Evolutionary conservation across 2,113 vertebrate genomes (phyloP).

Genomic region (Leuciscus idus): DNA sequence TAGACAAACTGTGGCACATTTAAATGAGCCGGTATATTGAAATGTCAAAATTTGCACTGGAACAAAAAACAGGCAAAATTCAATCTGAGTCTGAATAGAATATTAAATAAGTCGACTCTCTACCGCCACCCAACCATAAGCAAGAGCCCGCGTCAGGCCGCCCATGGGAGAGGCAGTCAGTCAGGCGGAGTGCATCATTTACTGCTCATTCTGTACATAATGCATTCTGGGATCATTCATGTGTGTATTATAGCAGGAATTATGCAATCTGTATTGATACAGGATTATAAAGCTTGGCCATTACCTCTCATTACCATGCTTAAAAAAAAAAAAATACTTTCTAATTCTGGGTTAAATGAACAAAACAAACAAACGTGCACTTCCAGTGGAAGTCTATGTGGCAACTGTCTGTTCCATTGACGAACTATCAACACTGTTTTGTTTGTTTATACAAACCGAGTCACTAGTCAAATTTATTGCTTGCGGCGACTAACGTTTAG

Average conservation of each 20-base stretch:
- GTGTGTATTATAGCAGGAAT: constrained; percentile 35
- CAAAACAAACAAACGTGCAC: background rate
- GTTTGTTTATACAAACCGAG: no score
- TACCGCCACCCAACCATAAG: constrained; percentile 64
- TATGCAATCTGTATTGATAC: background rate
- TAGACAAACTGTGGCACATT: constrained; percentile 57
- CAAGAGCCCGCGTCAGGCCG: constrained; percentile 42
- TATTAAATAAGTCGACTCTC: constrained; percentile 68
- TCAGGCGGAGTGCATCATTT: constrained; percentile 65
- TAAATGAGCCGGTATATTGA: constrained; percentile 70
- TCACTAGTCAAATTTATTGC: background rate
- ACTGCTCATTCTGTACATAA: constrained; percentile 57
- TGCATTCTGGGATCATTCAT: constrained; percentile 24
- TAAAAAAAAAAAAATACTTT: background rate
- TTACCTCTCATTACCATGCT: background rate
- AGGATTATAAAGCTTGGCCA: background rate
- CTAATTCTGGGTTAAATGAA: background rate
- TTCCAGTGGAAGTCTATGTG: background rate
- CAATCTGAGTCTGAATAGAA: constrained; percentile 68
- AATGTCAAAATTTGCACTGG: constrained; percentile 82
- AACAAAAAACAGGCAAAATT: constrained; percentile 70
- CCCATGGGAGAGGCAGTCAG: constrained; percentile 60
- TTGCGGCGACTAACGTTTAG: background rate
- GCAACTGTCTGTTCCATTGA: background rate
- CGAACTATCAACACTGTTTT: no score